These are phyloP conservation scores for Plagiodera versicolora DNA, from an alignment of 2,888 invertebrate genomes.

Conservation along the genomic window DNA sequence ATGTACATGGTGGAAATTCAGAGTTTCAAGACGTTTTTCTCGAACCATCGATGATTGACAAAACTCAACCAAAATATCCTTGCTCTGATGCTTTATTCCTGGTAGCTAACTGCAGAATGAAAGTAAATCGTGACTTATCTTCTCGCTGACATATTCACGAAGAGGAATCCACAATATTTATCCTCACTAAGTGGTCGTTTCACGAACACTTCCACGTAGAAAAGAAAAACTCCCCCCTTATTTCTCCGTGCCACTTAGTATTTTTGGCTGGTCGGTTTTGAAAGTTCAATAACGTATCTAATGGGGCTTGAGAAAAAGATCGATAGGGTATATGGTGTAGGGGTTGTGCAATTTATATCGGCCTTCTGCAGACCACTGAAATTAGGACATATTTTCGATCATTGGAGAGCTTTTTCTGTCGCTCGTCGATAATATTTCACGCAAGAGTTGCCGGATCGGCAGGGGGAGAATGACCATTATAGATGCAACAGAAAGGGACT, in stretches of 20 bases:
- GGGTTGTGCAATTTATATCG: background rate
- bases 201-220: too few relatives aligned
- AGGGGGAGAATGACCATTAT: background rate
- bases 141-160: too few relatives aligned
- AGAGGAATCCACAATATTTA: too few relatives aligned
- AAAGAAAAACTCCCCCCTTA: too few relatives aligned
- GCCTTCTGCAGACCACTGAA: background rate
- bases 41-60: too few relatives aligned
- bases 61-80: too few relatives aligned
- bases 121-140: too few relatives aligned
- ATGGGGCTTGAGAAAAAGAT: background rate
- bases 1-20: too few relatives aligned
- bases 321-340: background rate
- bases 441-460: background rate
- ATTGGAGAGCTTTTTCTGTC: background rate
- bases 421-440: background rate
- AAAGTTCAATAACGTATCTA: background rate
- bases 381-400: background rate
- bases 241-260: background rate
- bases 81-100: too few relatives aligned
- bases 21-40: too few relatives aligned
- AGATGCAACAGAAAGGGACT: background rate
- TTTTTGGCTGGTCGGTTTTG: background rate
- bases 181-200: too few relatives aligned
- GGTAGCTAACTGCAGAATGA: too few relatives aligned